These are phyloP conservation scores for Holcopasites calliopsidis DNA, from an alignment of 1,140 invertebrate genomes.

Conservation along the genomic window DNA sequence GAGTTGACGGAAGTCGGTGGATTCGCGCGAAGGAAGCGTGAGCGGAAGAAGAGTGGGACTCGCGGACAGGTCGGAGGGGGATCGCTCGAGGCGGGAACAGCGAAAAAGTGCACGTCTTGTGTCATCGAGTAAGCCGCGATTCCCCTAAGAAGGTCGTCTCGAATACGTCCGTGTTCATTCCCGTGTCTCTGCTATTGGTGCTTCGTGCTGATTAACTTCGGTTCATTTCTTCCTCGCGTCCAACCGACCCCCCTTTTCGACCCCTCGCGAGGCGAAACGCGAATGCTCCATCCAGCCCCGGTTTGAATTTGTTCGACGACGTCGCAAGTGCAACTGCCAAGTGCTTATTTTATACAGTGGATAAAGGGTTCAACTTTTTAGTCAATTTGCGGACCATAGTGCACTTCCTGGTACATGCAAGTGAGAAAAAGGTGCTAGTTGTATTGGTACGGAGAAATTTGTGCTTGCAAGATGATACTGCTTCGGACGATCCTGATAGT, in stretches of 20 bases:
- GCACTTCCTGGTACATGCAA: conserved; percentile 16
- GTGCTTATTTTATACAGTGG: background rate
- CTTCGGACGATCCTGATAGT: conserved; percentile 30
- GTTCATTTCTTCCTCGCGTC: background rate
- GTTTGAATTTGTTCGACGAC: background rate
- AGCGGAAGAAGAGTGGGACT: conserved; percentile 46
- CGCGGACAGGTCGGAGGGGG: background rate
- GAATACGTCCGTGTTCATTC: background rate
- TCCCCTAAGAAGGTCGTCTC: conserved; percentile 8
- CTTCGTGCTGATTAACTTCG: background rate
- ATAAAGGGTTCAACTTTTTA: too few species aligned
- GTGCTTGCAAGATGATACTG: conserved; percentile 45
- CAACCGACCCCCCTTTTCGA: background rate
- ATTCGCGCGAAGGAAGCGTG: conserved; percentile 44
- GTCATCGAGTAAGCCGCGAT: background rate
- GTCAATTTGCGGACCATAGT: background rate
- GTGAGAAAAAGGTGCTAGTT: conserved; percentile 21
- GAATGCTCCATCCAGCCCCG: background rate
- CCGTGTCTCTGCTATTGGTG: background rate
- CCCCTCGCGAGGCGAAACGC: background rate
- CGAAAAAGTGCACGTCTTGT: conserved; percentile 13
- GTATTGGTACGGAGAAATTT: background rate
- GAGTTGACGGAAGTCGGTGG: conserved; percentile 53
- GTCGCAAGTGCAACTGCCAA: background rate
- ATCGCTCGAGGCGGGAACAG: conserved; percentile 19